Evolutionary conservation across 2,888 invertebrate species (phyloP), one percentile per base, ranked within the genome.

Genomic region (Aleiodes leptofemur): DNA sequence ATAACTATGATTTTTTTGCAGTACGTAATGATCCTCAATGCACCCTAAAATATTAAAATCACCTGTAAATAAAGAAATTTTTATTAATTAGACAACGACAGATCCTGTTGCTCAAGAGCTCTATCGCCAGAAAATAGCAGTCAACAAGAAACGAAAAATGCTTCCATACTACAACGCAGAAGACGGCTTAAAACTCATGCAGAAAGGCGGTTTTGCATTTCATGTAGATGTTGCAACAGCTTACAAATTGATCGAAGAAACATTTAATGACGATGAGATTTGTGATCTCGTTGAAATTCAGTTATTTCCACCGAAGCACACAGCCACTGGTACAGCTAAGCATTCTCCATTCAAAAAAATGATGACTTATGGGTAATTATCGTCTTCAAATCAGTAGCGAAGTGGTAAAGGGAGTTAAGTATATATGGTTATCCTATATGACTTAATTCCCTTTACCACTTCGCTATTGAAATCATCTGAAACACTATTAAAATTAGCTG

Each of bases 131-230:
- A 94, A 94, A 88, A 91, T 94, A 48, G 78, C 80, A 0, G 59
- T 79, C 0, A 81, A 81, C 34, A 81, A 79, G 51, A 84, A 82
- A 73, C 75, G 83, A 31, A 84, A 82, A 23, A 81, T 77, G 56
- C 68, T 74, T 6, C 82, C 83, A 0, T 86, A 79, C 87, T 91
- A 91, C 74, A 84, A 90, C 13, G 90, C 93, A 0, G 90, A 77
- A 14, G 86, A 91, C 64, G 95, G 94, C 13, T 90, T 95, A 84
- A 87, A 88, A 0, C 86, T 91, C 79, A 93, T 95, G 0, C 92
- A 92, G 84, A 86, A 89, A 43, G 95, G 94, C 3, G 93, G 92
- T 1, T 95, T 93, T 83, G 95, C 95, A 0, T 94, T 93, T 86
- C 93, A 94, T 82, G 91, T 94, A 4, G 94, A 95, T 86, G 92